Evolutionary conservation across 2,797 vertebrate species (phyloP), one percentile per base, ranked within the genome.

Genomic region (Podargus strigoides): DNA sequence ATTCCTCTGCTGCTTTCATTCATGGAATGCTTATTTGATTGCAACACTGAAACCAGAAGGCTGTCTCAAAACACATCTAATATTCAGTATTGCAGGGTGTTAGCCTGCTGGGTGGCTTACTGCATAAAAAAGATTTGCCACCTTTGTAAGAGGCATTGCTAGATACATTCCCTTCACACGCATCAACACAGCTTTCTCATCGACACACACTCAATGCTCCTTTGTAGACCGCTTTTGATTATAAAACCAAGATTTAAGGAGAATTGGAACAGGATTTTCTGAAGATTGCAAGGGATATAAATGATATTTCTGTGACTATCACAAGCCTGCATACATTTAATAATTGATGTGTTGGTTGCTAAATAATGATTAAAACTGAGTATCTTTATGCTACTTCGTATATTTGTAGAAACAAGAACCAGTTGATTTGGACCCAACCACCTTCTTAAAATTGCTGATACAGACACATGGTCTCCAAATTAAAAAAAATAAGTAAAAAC

Each of bases 1-100:
- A 84, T 92, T 96, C 80, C 66, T 93, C 60, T 87, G 78, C 67
- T 77, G 53, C 82, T 72, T 62, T 58, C 20, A 10, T 68, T 85
- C 41, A 52, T 0, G 2, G 12, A 26, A 72, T 44, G 60, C 49
- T 83, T 41, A 55, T 82, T 91, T 78, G 68, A 87, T 66, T 84
- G 70, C 66, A 59, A 75, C 39, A 84, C 55, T 49, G 62, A 90
- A 93, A 81, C 30, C 42, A 92, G 73, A 72, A 53, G 26, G 53
- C 42, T 64, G 62, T 27, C 59, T 87, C 84, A 68, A 81, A 77
- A 53, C 18, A 70, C 34, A 47, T 13, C 60, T 18, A 14, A 64
- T 60, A 78, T 24, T 75, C 58, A 60, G 11, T 27, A 50, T 28
- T 53, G 26, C 14, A 64, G 47, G 24, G 53, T 55, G 26, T 10